Conservation (phyloP, 1,140 invertebrate genomes). For the Mactra quadrangularis region DNA sequence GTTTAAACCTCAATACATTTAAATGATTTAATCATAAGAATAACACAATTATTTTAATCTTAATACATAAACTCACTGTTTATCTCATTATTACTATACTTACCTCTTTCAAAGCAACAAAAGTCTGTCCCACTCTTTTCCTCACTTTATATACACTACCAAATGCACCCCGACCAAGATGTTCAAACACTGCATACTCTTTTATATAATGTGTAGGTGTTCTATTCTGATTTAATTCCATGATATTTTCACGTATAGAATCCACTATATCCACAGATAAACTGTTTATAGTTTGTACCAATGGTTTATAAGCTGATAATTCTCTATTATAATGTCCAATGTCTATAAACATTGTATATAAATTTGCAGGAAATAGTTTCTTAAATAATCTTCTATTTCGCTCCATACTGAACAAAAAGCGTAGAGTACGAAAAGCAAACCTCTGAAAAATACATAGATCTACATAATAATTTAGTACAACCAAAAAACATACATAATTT, state of each 20-base stretch:
- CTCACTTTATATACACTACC: slow-evolving; percentile 84
- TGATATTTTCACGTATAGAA: slow-evolving; percentile 79
- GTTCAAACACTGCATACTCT: slow-evolving; percentile 84
- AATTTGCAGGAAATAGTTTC: slow-evolving; percentile 80
- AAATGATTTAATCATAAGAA: too few species aligned
- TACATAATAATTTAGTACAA: too few species aligned
- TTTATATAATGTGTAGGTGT: slow-evolving; percentile 82
- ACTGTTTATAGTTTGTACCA: slow-evolving; percentile 81
- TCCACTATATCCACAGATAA: slow-evolving; percentile 78
- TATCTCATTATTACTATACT: too few species aligned
- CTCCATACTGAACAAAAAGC: slow-evolving; percentile 84
- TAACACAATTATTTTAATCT: too few species aligned
- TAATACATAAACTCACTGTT: too few species aligned
- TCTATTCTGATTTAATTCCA: slow-evolving; percentile 81
- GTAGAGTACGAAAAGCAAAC: slow-evolving; percentile 83
- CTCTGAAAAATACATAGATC: slow-evolving; percentile 77
- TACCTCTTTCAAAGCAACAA: slow-evolving; percentile 84
- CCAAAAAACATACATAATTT: too few species aligned
- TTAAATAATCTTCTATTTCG: slow-evolving; percentile 83
- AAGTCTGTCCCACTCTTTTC: slow-evolving; percentile 81
- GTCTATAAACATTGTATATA: slow-evolving; percentile 84
- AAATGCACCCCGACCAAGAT: slow-evolving; percentile 84
- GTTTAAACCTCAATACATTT: too few species aligned
- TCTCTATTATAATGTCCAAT: slow-evolving; percentile 83
- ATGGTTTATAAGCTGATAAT: slow-evolving; percentile 78